Conservation (phyloP, 2,113 vertebrate genomes). For the Anguilla rostrata region DNA sequence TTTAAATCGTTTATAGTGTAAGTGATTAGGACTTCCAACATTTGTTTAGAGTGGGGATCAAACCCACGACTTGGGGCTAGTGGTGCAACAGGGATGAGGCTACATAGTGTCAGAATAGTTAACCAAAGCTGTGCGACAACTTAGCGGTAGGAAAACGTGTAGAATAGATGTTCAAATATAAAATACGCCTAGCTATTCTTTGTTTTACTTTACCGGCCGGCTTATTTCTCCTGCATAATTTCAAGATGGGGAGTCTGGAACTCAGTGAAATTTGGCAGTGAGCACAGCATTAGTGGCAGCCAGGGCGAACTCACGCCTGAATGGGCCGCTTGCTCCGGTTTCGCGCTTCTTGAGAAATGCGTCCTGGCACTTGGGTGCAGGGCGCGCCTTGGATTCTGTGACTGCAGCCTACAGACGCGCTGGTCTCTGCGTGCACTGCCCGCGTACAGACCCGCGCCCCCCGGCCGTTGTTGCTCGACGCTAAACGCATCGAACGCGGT, state of each 20-base stretch:
- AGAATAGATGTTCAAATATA: not conserved
- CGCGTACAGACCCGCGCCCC: not conserved
- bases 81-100: too few species aligned
- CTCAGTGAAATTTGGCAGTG: not conserved
- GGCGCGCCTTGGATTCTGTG: not conserved
- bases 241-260: not conserved
- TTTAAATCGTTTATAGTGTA: too few species aligned
- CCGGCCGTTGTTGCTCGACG: conserved; percentile 5
- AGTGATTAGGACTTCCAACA: too few species aligned
- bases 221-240: not conserved
- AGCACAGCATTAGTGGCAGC: not conserved
- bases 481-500: conserved; percentile 28
- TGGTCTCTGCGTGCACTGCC: not conserved
- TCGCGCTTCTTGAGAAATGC: not conserved
- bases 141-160: not conserved
- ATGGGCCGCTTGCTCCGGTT: not conserved
- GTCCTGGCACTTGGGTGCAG: conserved; percentile 9
- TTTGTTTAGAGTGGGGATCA: too few species aligned
- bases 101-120: too few species aligned
- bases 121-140: not conserved
- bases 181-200: not conserved
- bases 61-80: too few species aligned
- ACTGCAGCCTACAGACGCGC: not conserved
- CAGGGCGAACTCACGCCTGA: not conserved
- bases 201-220: not conserved